Base-by-base conservation (phyloP, 2,797 vertebrate genomes). In the Gymnopithys bicolor region DNA sequence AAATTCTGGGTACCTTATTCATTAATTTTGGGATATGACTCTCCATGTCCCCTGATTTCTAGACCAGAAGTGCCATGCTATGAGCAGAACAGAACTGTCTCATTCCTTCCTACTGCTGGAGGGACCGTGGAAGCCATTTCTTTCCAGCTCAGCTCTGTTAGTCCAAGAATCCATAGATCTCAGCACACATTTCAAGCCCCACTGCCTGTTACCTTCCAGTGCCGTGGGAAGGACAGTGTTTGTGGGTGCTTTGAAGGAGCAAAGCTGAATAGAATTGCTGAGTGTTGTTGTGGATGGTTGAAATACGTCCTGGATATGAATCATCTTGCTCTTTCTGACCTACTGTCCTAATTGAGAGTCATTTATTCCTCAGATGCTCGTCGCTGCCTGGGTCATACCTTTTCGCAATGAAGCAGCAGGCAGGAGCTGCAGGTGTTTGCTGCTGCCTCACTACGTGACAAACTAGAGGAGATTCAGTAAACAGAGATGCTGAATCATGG, bases 311-410 rank as follows among this genome's bases (percentile, higher is more conserved):
- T 92, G 93, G 67, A 43, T 89, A 49, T 97, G 96, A 97, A 94
- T 95, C 90, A 96, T 83, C 84, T 63, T 89, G 95, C 92, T 94
- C 96, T 91, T 92, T 96, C 94, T 97, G 96, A 97, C 96, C 95
- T 94, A 95, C 90, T 96, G 89, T 96, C 93, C 95, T 95, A 97
- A 95, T 84, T 96, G 92, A 94, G 87, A 94, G 68, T 74, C 74
- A 70, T 89, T 95, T 97, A 83, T 93, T 95, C 93, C 83, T 92
- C 60, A 78, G 58, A 91, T 4, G 52, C 81, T 86, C 12, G 2
- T 92, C 73, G 32, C 63, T 39, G 92, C 66, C 84, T 21, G 12
- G 81, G 87, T 58, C 4, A 2, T 85, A 74, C 78, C 76, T 95
- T 94, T 89, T 77, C 3, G 33, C 74, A 83, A 73, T 46, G 58